Conservation (phyloP, 2,797 vertebrate genomes). For the Halcyon chelicuti region DNA sequence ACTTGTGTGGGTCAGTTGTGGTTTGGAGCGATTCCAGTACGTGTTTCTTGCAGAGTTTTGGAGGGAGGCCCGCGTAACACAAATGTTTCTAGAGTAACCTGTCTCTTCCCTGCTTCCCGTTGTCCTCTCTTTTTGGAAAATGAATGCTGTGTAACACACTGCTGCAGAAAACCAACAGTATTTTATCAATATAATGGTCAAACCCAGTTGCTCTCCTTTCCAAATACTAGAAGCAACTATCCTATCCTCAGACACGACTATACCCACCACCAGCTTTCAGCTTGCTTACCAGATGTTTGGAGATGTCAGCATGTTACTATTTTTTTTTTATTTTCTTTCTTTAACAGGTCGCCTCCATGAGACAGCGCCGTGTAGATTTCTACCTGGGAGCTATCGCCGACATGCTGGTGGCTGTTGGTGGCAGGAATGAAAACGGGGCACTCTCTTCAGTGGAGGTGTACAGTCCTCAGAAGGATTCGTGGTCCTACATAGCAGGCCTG, state of each 20-base stretch:
- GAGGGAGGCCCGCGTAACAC: not conserved
- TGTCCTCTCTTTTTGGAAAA: not conserved
- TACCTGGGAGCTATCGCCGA: constrained; percentile 88
- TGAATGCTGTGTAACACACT: not conserved
- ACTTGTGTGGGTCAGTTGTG: not conserved
- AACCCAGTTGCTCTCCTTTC: not conserved
- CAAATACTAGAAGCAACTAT: not conserved
- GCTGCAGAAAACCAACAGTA: not conserved
- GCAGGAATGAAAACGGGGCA: constrained; percentile 90
- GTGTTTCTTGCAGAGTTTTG: not conserved
- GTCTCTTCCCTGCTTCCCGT: not conserved
- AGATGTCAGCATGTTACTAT: not conserved
- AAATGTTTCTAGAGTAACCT: not conserved
- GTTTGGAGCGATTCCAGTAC: not conserved
- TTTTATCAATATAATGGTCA: not conserved
- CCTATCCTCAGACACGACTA: not conserved
- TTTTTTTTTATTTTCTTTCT: not conserved
- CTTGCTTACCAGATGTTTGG: not conserved
- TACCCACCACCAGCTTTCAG: not conserved
- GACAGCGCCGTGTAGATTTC: constrained; percentile 91
- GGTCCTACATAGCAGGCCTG: constrained; percentile 89
- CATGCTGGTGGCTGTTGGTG: constrained; percentile 92
- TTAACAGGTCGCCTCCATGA: constrained; percentile 86
- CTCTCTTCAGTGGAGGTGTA: constrained; percentile 93
- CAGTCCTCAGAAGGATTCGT: constrained; percentile 88